Evolutionary conservation across 2,113 vertebrate species (phyloP), one percentile per base, ranked within the genome.

Genomic region (Cottus gobio): DNA sequence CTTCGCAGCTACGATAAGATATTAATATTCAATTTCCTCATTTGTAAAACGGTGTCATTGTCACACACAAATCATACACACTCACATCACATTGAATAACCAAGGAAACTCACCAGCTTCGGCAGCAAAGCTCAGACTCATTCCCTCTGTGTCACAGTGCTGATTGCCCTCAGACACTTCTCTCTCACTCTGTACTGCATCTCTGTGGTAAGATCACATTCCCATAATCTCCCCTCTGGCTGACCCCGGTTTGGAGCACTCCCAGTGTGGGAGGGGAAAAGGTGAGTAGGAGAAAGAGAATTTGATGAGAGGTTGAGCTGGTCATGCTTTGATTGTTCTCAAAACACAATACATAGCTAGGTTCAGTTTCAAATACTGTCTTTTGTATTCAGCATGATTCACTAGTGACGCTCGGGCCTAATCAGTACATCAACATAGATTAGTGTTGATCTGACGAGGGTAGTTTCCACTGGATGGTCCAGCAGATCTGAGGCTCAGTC

Each of bases 371-470:
- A 56, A 22, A 8, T 6, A 11, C 54, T 46, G 77, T 74, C 80
- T 58, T 80, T 76, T 37, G 56, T 48, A 37, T 79, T 88, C 54
- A 63, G 63, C 42, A 3, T 80, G 77, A 86, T 81, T 82, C 70
- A 85, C 80, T 65, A 77, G 50, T 36, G 10, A 61, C 7, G 6
- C 63, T 70, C 77, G 57, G 58, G 79, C 34, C 70, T 12, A 30
- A 58, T 76, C 54, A 77, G 82, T 52, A 68, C 30, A 56, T 84
- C 80, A 82, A 69, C 61, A 58, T 24, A 69, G 75, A 90, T 93
- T 88, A 89, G 60, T 63, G 67, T 75, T 74, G 84, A 82, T 85
- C 68, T 84, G 74, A 67, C 90, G 82, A 84, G 71, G 18, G 42
- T 2, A 5, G 34, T 83, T 87, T 86, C 87, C 76, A 77, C 65